Evolutionary conservation across 2,888 invertebrate genomes (phyloP).

Genomic region (Boloria selene): DNA sequence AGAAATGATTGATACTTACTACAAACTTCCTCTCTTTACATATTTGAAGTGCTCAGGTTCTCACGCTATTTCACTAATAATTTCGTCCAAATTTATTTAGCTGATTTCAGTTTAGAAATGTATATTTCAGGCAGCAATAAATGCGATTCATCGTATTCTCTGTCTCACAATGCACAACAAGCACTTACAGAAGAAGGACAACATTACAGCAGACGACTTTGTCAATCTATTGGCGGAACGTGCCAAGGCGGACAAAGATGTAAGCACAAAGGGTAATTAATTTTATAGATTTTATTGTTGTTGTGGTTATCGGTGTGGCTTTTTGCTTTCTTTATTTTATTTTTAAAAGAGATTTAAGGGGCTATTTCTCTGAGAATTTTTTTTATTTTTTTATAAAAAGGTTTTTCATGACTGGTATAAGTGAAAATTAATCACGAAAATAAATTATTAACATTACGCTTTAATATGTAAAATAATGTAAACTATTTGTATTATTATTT

Average conservation of each 20-base stretch:
- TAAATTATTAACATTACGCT: too few relatives aligned
- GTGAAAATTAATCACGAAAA: too few relatives aligned
- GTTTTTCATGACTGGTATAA: not conserved
- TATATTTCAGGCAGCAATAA: constrained; percentile 62
- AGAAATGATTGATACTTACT: too few relatives aligned
- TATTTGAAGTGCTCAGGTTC: too few relatives aligned
- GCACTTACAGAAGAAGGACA: constrained; percentile 45
- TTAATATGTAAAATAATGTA: too few relatives aligned
- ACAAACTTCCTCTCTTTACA: too few relatives aligned
- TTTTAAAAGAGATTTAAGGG: not conserved
- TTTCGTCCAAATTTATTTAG: not conserved
- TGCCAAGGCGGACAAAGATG: constrained; percentile 52
- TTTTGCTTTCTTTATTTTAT: not conserved
- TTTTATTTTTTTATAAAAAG: not conserved
- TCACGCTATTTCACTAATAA: too few relatives aligned
- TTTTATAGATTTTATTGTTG: constrained; percentile 36
- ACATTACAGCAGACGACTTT: constrained; percentile 38
- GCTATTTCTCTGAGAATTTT: not conserved
- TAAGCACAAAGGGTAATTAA: constrained; percentile 73
- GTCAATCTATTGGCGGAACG: constrained; percentile 43
- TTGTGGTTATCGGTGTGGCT: constrained; percentile 10
- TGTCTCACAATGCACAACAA: constrained; percentile 72
- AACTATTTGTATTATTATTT: too few relatives aligned
- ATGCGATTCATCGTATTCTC: constrained; percentile 69
- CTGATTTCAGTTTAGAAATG: not conserved